Percentiles rank a stretch among this genome's conserved stretches.
Evolutionary conservation across 2,113 vertebrate genomes (phyloP).

Genomic region (Copsychus sechellarum): DNA sequence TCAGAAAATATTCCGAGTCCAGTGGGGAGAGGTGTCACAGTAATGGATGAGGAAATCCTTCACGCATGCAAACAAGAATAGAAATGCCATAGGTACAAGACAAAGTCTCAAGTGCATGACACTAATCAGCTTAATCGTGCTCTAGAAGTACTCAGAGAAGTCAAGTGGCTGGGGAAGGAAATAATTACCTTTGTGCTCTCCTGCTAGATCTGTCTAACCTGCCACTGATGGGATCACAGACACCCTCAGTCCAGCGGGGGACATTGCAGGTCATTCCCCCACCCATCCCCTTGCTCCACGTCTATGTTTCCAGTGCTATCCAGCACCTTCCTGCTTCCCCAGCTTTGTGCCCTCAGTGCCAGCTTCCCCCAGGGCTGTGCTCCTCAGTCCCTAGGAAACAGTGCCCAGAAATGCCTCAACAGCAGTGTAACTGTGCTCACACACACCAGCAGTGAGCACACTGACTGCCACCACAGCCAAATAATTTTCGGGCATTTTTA

Average conservation of each 20-base stretch:
- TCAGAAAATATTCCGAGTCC: neutral
- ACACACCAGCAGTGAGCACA: neutral
- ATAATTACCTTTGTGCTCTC: neutral
- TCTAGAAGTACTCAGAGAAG: neutral
- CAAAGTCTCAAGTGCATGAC: neutral
- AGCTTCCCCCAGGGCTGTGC: neutral
- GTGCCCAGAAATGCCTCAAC: neutral
- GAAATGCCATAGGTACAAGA: neutral
- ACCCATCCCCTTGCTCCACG: accelerated
- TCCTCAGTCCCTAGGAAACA: neutral
- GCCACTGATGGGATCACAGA: neutral
- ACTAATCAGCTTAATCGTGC: slow-evolving; percentile 7
- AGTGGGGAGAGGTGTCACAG: neutral
- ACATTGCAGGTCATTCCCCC: neutral
- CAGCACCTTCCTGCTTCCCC: neutral
- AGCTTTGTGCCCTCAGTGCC: neutral
- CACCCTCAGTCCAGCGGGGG: neutral
- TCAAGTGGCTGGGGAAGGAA: neutral
- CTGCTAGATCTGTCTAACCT: neutral
- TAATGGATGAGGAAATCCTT: neutral
- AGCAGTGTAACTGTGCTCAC: neutral
- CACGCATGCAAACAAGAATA: accelerated
- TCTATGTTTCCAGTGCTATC: neutral
- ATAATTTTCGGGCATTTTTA: neutral
- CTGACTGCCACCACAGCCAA: neutral